Evolutionary conservation across 2,888 invertebrate genomes (phyloP).

Genomic region (Andrena flavipes): DNA sequence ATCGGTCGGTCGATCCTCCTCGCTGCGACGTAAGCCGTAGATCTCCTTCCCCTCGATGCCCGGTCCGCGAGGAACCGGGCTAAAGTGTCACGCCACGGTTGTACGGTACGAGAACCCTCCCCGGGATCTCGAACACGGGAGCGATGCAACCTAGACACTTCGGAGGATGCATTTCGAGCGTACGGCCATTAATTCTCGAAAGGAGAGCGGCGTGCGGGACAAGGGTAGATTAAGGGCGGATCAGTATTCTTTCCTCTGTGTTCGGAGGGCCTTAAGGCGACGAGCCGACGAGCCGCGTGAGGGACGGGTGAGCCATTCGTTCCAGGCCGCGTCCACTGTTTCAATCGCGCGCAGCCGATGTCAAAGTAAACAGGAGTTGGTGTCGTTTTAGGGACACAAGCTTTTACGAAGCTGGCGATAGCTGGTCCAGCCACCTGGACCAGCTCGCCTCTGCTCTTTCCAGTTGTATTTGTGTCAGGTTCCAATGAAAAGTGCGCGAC

Average conservation of each 20-base stretch:
- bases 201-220: conserved; percentile 9
- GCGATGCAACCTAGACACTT: neutral
- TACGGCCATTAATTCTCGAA: neutral
- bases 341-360: too few species aligned
- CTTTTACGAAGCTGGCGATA: too few species aligned
- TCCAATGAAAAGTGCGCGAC: too few species aligned
- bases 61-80: neutral
- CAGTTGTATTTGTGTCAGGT: too few species aligned
- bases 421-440: too few species aligned
- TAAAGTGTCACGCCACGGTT: neutral
- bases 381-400: too few species aligned
- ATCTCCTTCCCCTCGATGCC: conserved; percentile 11
- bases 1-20: conserved; percentile 36
- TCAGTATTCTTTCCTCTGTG: conserved; percentile 59
- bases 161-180: conserved; percentile 1
- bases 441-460: too few species aligned
- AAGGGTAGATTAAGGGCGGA: conserved; percentile 54
- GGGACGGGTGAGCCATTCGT: conserved; percentile 10
- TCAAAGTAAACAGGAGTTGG: too few species aligned
- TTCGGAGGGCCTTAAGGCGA: conserved; percentile 30
- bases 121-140: neutral
- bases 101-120: neutral
- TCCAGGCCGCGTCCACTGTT: neutral
- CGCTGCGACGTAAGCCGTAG: conserved; percentile 40
- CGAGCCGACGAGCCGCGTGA: neutral